Evolutionary conservation across 2,113 vertebrate genomes (phyloP), one percentile per base, ranked within the genome.

Genomic region (Acrocephalus kingi): DNA sequence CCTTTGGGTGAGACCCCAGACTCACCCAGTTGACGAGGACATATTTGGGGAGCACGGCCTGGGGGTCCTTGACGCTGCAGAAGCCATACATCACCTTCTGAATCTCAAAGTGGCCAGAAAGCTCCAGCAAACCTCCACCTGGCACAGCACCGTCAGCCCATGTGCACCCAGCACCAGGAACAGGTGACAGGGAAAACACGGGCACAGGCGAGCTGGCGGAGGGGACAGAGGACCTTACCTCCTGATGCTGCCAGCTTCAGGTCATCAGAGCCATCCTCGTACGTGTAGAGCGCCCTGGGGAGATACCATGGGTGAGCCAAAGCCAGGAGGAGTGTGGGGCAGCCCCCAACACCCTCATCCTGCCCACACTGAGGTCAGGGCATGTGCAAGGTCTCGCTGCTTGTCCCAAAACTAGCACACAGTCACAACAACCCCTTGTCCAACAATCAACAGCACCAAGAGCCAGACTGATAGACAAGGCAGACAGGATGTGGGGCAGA

Each of bases 21-120:
- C 98, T 98, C 97, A 99, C 99, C 99, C 99, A 99, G 98, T 99
- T 99, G 98, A 99, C 99, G 85, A 99, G 99, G 97, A 99, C 98
- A 72, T 99, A 99, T 98, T 99, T 98, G 13, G 99, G 99, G 96
- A 99, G 98, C 37, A 99, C 98, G 1, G 99, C 98, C 48, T 97
- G 97, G 51, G 99, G 98, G 20, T 99, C 99, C 97, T 99, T 99
- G 97, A 99, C 98, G 39, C 99, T 99, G 98, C 99, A 99, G 98
- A 99, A 99, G 95, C 99, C 99, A 18, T 99, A 99, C 99, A 99
- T 99, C 98, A 99, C 99, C 96, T 98, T 97, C 98, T 98, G 98
- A 95, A 97, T 99, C 98, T 99, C 99, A 76, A 99, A 99, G 96
- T 98, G 98, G 85, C 98, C 97, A 0, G 99, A 98, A 87, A 99